A percentile compares a stretch with the other conserved stretches of the same genome.
These are phyloP conservation scores for Gorsachius magnificus DNA, from an alignment of 2,797 vertebrate genomes.

Conservation along the genomic window DNA sequence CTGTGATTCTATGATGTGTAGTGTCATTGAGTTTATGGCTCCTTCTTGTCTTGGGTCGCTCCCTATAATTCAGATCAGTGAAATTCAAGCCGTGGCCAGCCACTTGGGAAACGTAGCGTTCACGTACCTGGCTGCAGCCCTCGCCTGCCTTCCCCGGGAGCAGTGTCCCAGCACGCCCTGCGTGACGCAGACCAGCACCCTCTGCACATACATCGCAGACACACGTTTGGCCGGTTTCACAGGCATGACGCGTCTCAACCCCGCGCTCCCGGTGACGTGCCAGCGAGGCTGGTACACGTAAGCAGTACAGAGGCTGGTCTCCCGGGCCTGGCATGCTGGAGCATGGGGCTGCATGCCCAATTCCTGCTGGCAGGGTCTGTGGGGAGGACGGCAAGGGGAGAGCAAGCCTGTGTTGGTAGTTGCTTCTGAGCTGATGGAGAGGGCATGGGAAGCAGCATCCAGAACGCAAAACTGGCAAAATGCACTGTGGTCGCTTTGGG, in stretches of 20 bases:
- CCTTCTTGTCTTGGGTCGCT: not conserved
- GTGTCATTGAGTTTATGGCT: not conserved
- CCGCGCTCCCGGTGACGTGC: fast-evolving
- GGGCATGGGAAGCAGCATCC: fast-evolving
- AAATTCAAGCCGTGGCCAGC: not conserved
- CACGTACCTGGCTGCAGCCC: fast-evolving
- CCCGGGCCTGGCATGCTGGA: not conserved
- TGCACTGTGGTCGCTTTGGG: not conserved
- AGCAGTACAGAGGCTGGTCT: not conserved
- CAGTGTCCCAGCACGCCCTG: not conserved
- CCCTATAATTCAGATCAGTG: not conserved
- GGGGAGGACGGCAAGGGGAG: not conserved
- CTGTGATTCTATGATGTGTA: fast-evolving
- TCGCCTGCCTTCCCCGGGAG: not conserved
- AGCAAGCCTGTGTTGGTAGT: fast-evolving
- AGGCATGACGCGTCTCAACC: not conserved
- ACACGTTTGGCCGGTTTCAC: not conserved
- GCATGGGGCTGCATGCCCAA: fast-evolving
- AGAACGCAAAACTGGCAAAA: not conserved
- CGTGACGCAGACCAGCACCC: fast-evolving
- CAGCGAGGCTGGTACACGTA: fast-evolving
- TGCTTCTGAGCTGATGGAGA: not conserved
- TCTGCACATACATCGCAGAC: fast-evolving
- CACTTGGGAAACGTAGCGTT: fast-evolving
- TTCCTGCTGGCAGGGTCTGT: not conserved